Evolutionary conservation across 2,888 invertebrate genomes (phyloP).

Genomic region (Oasisia sp.): DNA sequence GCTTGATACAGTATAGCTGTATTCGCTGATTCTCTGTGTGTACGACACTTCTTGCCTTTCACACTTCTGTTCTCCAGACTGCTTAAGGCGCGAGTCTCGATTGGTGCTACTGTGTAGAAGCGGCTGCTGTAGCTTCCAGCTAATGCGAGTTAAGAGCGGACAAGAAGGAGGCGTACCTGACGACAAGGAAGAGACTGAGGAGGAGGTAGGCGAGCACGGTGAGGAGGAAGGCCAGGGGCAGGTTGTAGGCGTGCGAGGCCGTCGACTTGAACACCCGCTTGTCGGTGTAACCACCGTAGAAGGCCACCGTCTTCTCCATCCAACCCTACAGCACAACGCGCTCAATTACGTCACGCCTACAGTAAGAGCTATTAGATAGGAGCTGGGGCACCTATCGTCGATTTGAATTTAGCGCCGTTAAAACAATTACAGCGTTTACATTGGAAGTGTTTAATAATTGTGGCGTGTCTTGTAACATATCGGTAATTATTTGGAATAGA

Average conservation of each 20-base stretch:
- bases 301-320: conserved; percentile 42
- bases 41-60: background rate
- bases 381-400: too few species aligned
- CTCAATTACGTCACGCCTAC: background rate
- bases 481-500: too few species aligned
- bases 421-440: too few species aligned
- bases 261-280: conserved; percentile 25
- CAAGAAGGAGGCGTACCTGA: conserved; percentile 23
- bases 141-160: background rate
- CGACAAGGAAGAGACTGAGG: conserved; percentile 52
- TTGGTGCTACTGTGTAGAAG: background rate
- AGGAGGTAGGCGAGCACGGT: conserved; percentile 49
- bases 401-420: too few species aligned
- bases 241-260: conserved; percentile 70
- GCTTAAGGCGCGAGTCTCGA: background rate
- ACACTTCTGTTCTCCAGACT: background rate
- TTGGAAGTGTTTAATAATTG: too few species aligned
- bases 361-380: background rate
- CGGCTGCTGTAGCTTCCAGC: background rate
- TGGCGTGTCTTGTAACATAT: too few species aligned
- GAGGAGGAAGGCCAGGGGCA: conserved; percentile 77
- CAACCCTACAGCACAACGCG: conserved; percentile 35
- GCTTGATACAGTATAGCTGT: too few species aligned
- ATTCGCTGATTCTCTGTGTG: too few species aligned
- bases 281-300: conserved; percentile 38